These are phyloP conservation scores for Tetrax tetrax DNA, from an alignment of 2,113 vertebrate species.

Conservation along the genomic window DNA sequence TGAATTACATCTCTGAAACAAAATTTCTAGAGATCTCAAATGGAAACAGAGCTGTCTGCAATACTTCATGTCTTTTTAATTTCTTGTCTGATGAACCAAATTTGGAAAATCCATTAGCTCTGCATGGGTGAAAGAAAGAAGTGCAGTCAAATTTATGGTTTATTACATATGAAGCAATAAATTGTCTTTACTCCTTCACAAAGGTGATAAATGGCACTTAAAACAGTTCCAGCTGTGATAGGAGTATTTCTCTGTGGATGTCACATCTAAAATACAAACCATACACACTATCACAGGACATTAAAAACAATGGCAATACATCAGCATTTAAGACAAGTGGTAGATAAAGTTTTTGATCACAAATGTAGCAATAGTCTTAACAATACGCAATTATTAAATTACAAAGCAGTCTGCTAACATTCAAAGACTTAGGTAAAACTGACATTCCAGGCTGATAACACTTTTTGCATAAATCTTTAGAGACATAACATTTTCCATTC, in stretches of 20 bases:
- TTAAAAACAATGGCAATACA: slow-evolving; percentile 10
- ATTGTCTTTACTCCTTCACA: not conserved
- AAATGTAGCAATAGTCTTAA: not conserved
- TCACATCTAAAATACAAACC: slow-evolving; percentile 7
- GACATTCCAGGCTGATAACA: not conserved
- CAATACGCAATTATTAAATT: not conserved
- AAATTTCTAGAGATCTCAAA: not conserved
- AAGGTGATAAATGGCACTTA: not conserved
- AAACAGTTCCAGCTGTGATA: not conserved
- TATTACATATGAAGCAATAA: slow-evolving; percentile 12
- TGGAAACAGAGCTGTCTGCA: not conserved
- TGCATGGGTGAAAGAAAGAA: not conserved
- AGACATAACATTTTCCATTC: not conserved
- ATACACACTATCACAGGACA: not conserved
- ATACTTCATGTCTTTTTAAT: not conserved
- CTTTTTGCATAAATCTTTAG: not conserved
- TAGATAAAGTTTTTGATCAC: not conserved
- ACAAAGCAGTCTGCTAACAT: slow-evolving; percentile 23
- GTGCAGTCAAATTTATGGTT: not conserved
- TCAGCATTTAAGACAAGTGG: not conserved
- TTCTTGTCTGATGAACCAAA: not conserved
- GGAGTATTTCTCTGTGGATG: slow-evolving; percentile 12
- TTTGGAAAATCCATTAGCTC: not conserved
- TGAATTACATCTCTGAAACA: not conserved
- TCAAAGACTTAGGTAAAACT: not conserved